Evolutionary conservation across 1,140 invertebrate genomes (phyloP).

Genomic region (Brachionus rotundiformis): DNA sequence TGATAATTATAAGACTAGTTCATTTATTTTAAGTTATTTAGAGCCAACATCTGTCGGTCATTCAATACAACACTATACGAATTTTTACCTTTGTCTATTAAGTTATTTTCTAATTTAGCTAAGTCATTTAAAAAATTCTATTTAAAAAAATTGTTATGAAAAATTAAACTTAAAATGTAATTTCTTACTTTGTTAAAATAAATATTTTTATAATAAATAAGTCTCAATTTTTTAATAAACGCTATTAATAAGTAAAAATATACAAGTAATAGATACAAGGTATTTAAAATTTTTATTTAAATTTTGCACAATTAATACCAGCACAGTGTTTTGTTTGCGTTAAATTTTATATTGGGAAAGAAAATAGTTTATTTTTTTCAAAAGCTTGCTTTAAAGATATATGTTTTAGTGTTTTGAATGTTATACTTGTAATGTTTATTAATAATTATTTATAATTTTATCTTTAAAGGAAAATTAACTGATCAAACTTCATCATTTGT

Average conservation of each 20-base stretch:
- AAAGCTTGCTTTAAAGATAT: too few species aligned
- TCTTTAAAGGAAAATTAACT: too few species aligned
- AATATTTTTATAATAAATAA: background rate
- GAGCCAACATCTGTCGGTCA: background rate
- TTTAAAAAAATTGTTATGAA: background rate
- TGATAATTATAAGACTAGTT: background rate
- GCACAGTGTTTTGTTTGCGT: background rate
- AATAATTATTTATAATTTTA: too few species aligned
- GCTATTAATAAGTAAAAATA: background rate
- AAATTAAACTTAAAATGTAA: background rate
- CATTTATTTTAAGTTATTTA: constrained; percentile 39
- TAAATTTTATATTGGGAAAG: background rate
- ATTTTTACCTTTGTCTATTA: background rate
- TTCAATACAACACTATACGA: background rate
- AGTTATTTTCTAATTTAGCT: background rate
- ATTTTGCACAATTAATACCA: background rate
- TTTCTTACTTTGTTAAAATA: background rate
- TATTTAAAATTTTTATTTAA: background rate
- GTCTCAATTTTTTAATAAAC: background rate
- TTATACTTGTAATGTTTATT: too few species aligned
- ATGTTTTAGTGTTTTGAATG: too few species aligned
- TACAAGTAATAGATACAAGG: background rate
- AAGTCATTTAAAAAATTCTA: background rate
- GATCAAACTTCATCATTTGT: too few species aligned
- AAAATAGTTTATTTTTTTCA: background rate